A percentile compares a stretch with the other conserved stretches of the same genome.
phyloP scores from a whole-genome alignment of 2,888 invertebrate genomes.

The Chelonus formosanus region DNA sequence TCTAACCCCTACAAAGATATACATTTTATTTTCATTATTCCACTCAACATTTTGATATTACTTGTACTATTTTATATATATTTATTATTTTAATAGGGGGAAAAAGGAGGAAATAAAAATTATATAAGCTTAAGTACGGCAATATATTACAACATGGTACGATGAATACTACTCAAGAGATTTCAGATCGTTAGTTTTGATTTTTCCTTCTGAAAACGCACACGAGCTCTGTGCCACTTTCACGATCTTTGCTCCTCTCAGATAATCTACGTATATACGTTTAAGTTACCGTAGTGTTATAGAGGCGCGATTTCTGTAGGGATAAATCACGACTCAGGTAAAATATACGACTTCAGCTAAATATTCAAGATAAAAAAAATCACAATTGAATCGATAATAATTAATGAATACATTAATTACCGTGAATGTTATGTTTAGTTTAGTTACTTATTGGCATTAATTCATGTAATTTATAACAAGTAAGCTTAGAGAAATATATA shows the following conservation, averaged over 20 bases:
- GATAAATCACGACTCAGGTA: slow-evolving; percentile 10
- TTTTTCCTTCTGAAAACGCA: slow-evolving; percentile 39
- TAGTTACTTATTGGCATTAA: slow-evolving; percentile 25
- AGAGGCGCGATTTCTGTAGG: background rate
- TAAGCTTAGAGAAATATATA: too few species aligned
- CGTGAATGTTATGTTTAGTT: background rate
- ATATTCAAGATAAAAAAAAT: background rate
- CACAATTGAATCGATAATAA: slow-evolving; percentile 6
- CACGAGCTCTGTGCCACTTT: slow-evolving; percentile 45
- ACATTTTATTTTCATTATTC: slow-evolving; percentile 13
- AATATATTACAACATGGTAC: slow-evolving; percentile 9
- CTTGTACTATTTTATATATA: too few species aligned
- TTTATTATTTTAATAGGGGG: too few species aligned
- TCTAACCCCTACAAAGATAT: slow-evolving; percentile 24
- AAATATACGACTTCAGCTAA: background rate
- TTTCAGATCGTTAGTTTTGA: slow-evolving; percentile 45
- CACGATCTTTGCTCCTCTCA: slow-evolving; percentile 42
- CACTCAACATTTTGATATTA: background rate
- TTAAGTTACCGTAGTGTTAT: slow-evolving; percentile 10
- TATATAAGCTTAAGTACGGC: background rate
- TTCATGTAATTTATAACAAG: slow-evolving; percentile 29
- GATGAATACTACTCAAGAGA: slow-evolving; percentile 22
- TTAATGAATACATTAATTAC: background rate
- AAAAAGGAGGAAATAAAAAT: too few species aligned
- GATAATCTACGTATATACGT: slow-evolving; percentile 15